Evolutionary conservation across 2,113 vertebrate genomes (phyloP), one percentile per base, ranked within the genome.

Genomic region (Atlantisia rogersi): DNA sequence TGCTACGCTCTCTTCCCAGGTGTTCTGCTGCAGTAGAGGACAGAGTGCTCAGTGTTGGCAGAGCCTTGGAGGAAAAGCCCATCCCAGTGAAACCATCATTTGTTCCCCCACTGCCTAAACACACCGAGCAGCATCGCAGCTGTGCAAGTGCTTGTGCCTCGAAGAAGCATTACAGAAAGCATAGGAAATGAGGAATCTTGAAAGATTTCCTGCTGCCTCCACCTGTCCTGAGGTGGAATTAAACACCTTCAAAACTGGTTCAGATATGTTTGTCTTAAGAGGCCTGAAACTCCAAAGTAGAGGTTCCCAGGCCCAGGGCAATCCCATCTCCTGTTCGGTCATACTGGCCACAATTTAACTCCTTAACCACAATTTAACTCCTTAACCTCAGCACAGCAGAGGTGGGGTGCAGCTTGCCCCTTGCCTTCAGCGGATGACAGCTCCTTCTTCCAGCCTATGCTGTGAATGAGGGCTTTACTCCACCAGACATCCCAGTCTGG

Each of bases 141-240:
- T 78, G 81, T 69, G 55, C 8, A 76, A 88, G 53, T 15, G 60
- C 85, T 60, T 40, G 40, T 84, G 62, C 84, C 74, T 82, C 39
- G 65, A 48, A 96, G 42, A 9, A 91, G 46, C 26, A 9, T 4
- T 9, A 71, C n/a, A 76, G 75, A 40, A 85, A 76, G 31, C 35
- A 21, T 0, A 2, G 63, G 29, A 85, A 90, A 84, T 8, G 32
- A 71, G 56, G 11, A 78, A 19, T 28, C 40, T 73, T 44, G 13
- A 1, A 83, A 92, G 48, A 90, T 22, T 97, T 92, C 73, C 37
- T 89, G n/a, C 71, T 77, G 85, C 85, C 79, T 96, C 85, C 82
- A 82, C 58, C 92, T 94, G 90, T 79, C 82, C 70, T 5, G 4
- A 85, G 70, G 55, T 67, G 88, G 94, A 92, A 95, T 77, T 88